Evolutionary conservation across 2,113 vertebrate species (phyloP).

Genomic region (Mandrillus leucophaeus): DNA sequence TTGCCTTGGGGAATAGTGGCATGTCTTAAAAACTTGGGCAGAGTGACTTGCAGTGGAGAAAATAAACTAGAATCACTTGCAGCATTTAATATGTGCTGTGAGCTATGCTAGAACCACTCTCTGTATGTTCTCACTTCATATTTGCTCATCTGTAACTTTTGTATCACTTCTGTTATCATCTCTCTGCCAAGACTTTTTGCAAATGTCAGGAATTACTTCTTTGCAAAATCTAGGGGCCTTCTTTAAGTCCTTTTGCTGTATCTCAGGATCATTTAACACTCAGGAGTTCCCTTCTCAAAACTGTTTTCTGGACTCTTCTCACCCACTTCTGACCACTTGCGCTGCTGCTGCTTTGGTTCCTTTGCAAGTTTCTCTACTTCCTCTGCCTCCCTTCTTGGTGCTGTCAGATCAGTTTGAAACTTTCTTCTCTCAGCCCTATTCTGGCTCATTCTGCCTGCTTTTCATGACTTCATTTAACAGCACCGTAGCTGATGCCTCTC

Average conservation of each 20-base stretch:
- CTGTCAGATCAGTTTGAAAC: background rate
- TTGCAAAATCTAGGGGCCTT: background rate
- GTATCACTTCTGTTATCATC: background rate
- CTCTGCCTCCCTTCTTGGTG: background rate
- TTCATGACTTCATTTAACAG: background rate
- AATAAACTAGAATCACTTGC: background rate
- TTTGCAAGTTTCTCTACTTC: background rate
- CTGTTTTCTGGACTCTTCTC: background rate
- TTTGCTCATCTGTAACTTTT: background rate
- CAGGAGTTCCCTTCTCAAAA: background rate
- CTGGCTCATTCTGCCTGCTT: background rate
- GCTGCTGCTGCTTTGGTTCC: too few species aligned
- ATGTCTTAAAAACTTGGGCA: background rate
- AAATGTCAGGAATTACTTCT: background rate
- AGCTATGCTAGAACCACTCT: background rate
- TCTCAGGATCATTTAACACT: background rate
- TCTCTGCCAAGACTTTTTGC: background rate
- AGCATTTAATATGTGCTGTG: background rate
- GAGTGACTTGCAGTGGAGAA: background rate
- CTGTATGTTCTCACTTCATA: background rate
- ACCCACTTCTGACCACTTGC: background rate
- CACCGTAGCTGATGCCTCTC: background rate
- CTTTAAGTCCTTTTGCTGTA: background rate
- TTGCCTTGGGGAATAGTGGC: background rate
- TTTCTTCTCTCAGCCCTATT: background rate